Evolutionary conservation across 2,113 vertebrate species (phyloP).

Genomic region (Pteronura brasiliensis): DNA sequence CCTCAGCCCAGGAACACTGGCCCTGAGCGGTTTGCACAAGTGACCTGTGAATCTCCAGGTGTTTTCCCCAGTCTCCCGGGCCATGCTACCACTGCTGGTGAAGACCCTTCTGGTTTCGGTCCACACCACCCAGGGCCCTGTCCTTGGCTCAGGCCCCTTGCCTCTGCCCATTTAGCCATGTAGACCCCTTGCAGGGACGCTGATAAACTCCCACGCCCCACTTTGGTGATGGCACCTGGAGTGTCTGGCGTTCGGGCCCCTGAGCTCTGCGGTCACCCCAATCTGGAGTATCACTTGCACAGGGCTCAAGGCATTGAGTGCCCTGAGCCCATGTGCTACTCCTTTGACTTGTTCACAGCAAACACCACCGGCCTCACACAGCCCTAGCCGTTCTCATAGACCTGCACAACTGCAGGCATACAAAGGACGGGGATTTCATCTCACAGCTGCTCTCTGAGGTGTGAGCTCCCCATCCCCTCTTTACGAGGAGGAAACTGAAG

Average conservation of each 20-base stretch:
- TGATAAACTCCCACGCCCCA: background rate
- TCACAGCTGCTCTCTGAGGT: background rate
- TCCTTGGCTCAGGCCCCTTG: no score
- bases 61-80: background rate
- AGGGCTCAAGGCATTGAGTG: fast-evolving
- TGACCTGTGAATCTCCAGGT: background rate
- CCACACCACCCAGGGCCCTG: background rate
- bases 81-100: background rate
- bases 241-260: background rate
- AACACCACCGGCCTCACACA: background rate
- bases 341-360: background rate
- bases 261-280: fast-evolving
- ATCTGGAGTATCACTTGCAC: no score
- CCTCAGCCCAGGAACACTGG: background rate
- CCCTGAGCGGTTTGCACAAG: background rate
- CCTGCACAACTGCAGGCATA: background rate
- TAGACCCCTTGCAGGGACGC: background rate
- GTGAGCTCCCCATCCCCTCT: background rate
- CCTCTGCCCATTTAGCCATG: background rate
- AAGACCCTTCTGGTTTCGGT: background rate
- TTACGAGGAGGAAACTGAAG: background rate
- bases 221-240: background rate
- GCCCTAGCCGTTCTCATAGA: background rate
- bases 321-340: background rate
- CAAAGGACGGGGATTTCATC: background rate